Evolutionary conservation across 2,113 vertebrate genomes (phyloP).

Genomic region (Paraplagusia blochii): DNA sequence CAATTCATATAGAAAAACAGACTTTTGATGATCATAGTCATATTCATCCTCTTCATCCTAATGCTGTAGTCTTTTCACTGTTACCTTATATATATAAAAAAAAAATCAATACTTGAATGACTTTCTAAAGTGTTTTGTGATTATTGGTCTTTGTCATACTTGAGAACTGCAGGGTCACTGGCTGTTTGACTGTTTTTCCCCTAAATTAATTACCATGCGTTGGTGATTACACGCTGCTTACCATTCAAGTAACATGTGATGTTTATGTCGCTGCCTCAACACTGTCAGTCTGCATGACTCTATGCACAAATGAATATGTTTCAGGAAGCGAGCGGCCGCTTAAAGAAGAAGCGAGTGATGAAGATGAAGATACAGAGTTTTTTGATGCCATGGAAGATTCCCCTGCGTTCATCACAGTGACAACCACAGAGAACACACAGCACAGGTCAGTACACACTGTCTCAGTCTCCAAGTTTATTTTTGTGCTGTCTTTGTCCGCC

Average conservation of each 20-base stretch:
- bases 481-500: too few relatives aligned
- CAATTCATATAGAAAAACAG: too few relatives aligned
- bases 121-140: too few relatives aligned
- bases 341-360: constrained; percentile 95
- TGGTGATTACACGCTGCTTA: constrained; percentile 40
- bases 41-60: too few relatives aligned
- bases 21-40: too few relatives aligned
- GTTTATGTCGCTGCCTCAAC: neutral
- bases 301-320: constrained; percentile 20
- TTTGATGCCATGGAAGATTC: constrained; percentile 99
- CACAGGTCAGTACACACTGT: constrained; percentile 79
- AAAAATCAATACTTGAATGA: too few relatives aligned
- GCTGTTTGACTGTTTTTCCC: constrained; percentile 53
- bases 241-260: constrained; percentile 15
- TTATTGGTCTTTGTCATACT: too few relatives aligned
- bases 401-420: constrained; percentile 95
- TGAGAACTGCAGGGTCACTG: neutral
- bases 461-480: too few relatives aligned
- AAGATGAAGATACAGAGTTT: constrained; percentile 98
- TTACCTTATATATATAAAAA: too few relatives aligned
- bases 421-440: constrained; percentile 82
- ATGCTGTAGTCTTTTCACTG: too few relatives aligned
- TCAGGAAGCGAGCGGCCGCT: constrained; percentile 76
- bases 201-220: constrained; percentile 44
- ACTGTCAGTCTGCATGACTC: constrained; percentile 16